Base-by-base conservation (phyloP, 2,888 invertebrate genomes). In the Linnaemya tessellans region DNA sequence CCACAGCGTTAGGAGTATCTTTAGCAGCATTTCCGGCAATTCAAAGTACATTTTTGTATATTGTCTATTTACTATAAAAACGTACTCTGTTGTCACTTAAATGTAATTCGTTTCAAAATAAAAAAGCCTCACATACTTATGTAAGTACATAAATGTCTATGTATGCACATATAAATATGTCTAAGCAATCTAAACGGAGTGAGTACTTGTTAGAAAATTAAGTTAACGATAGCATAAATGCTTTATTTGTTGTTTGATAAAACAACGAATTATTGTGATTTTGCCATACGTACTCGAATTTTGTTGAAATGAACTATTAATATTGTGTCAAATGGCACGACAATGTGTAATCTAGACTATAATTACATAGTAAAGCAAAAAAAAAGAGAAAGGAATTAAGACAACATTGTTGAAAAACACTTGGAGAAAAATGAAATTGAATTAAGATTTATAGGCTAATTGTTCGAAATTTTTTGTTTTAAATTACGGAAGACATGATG, bases 301-400 rank as follows among this genome's bases (percentile, higher is more conserved):
- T 73, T 68, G 49, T 49, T 13, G 22, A 35, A 51, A 51, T 65
- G 15, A 67, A 67, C 43, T 43, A 11, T 74, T 43, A 79, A 38
- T 41, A 62, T 56, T 35, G 15, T 67, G 71, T 71, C 38, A 67
- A 71, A n/a, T 71, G 70, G 9, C 46, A 67, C 30, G 20, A 56
- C 35, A 71, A n/a, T 60, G 41, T 80, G 78, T 79, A 74, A 80
- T 74, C 18, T 70, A 64, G 46, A 64, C 70, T 70, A 54, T 75
- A 82, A 77, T 82, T 77, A 65, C 18, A 25, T 43, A 20, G 10
- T 4, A 8, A n/a, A 1, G n/a, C 2, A 30, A 51, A 1, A 38
- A 49, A 15, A 35, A 49, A 38, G 46, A 13, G 60, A 10, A 51
- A 20, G 1, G 3, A 64, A 38, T 38, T 9, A 25, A 54, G 4